phyloP scores from a whole-genome alignment of 2,797 vertebrate species.

The Lophius americanus region DNA sequence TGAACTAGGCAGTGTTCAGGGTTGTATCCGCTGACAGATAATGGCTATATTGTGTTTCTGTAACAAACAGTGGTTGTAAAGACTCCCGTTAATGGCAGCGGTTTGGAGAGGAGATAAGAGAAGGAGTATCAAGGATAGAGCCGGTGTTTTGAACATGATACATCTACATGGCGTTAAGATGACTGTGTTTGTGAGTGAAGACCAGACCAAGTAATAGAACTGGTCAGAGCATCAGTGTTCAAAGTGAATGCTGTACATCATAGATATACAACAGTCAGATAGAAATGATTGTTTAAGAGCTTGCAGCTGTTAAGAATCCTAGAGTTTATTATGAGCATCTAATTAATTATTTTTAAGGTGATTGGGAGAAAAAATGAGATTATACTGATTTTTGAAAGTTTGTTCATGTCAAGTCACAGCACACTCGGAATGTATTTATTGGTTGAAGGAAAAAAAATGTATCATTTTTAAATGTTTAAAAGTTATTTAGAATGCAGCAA shows the following conservation, averaged over 20 bases:
- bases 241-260: slow-evolving; percentile 3
- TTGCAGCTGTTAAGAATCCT: not conserved
- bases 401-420: not conserved
- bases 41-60: slow-evolving; percentile 79
- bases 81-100: slow-evolving; percentile 70
- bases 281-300: not conserved
- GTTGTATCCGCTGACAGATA: slow-evolving; percentile 77
- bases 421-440: not conserved
- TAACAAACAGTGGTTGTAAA: slow-evolving; percentile 63
- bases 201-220: slow-evolving; percentile 42
- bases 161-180: slow-evolving; percentile 64
- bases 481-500: not conserved
- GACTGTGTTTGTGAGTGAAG: slow-evolving; percentile 40
- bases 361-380: not conserved
- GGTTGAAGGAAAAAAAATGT: not conserved
- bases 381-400: not conserved
- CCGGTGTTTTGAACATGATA: slow-evolving; percentile 66
- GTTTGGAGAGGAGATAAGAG: slow-evolving; percentile 79
- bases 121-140: slow-evolving; percentile 51
- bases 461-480: not conserved
- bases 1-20: slow-evolving; percentile 62
- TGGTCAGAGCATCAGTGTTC: slow-evolving; percentile 22
- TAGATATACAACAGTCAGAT: not conserved
- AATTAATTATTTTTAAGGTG: not conserved
- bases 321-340: not conserved